Base-by-base conservation (phyloP, 2,113 vertebrate species). In the Camelus bactrianus region DNA sequence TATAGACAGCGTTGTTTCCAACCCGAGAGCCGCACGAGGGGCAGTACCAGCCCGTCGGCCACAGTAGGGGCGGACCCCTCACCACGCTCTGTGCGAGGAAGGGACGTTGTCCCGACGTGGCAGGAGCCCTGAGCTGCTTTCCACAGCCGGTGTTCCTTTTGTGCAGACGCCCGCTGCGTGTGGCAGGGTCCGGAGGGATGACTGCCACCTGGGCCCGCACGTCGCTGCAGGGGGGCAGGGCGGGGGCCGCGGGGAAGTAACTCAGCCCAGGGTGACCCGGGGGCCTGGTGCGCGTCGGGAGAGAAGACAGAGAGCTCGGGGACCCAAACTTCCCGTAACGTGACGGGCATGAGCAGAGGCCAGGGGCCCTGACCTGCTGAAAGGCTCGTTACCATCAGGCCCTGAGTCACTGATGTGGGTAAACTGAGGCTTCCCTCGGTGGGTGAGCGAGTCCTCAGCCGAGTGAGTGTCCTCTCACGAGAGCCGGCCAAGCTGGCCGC, bases 1-100 rank as follows among this genome's bases (percentile, higher is more conserved):
- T 93, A 87, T 95, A 98, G 95, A 95, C 89, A 95, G 87, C 75
- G 69, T 88, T 92, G 70, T 96, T 97, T 95, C 93, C 70, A 96
- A 97, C 97, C 94, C 79, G 94, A 97, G 96, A 97, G 93, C 94
- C 93, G 48, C 91, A 82, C 0, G 9, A 89, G 89, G 67, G 97
- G 67, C 92, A 93, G 77, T 93, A 96, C 81, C 89, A 85, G 92
- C 96, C 97, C 92, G 95, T 97, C 94, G 94, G 80, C 13, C 46
- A 77, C 79, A 56, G 52, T 22, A 73, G 76, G 95, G 93, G 83
- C 35, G 28, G 62, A 92, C 72, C 72, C 80, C 50, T 26, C 28
- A 84, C 58, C 52, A 8, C 0, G 64, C 89, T 85, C 64, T 89
- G 86, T 93, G 92, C 92, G 52, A 82, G 73, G 35, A 72, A 92